Base-by-base conservation (phyloP, 2,113 vertebrate species). In the Phocoena phocoena region DNA sequence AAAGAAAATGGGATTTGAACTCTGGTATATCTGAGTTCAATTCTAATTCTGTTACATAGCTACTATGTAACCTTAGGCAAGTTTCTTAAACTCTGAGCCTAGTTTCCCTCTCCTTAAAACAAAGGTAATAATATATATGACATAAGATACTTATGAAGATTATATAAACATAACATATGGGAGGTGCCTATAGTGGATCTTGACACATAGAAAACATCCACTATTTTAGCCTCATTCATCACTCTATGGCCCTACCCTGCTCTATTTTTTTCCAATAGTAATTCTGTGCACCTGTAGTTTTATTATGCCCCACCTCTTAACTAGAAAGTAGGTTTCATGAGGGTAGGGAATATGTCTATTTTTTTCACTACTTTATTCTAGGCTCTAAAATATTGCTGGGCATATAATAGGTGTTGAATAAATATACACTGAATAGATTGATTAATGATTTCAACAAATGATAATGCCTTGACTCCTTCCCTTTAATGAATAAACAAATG, bases 401-500 rank as follows among this genome's bases (percentile, higher is more conserved):
- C 31, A 76, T 10, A 25, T 73, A 79, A 93, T 14, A 84, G 7
- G 17, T 73, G 5, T 53, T 90, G 20, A 93, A 93, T 84, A 93
- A 60, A 84, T 88, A 74, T 41, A 80, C 53, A 28, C 14, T 82
- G 28, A 33, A 60, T 68, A 53, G 31, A 71, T 62, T n/a, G 74
- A 83, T 65, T 41, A 63, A 81, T 63, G 28, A 95, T 76, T 71
- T 55, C 50, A 68, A 86, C 44, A 62, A 95, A 74, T 88, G 18
- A 82, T 47, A 70, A 81, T 68, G 12, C 11, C 11, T 71, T 84
- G 65, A 81, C 26, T 50, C 47, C 18, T 60, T 77, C 23, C 5
- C 18, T 82, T 82, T 70, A 76, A 82, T 76, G 55, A 76, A 89
- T n/a, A 31, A 95, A 85, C 28, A 88, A 81, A 76, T 92, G n/a